phyloP scores from a whole-genome alignment of 2,888 invertebrate genomes.

The Tachina lurida region DNA sequence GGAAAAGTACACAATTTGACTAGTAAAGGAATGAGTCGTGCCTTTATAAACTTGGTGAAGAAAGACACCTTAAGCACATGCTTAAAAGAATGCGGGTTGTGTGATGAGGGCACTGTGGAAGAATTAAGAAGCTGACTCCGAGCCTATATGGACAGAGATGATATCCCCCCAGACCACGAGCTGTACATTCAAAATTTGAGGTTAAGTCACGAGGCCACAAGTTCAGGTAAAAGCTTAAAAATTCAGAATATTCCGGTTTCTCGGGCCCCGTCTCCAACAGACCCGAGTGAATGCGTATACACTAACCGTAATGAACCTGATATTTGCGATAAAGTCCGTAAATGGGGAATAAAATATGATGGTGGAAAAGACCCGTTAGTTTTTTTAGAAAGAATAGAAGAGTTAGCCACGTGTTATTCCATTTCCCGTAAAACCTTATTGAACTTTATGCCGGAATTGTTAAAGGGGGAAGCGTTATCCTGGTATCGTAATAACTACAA shows the following conservation, averaged over 20 bases:
- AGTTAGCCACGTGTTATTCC: slow-evolving; percentile 6
- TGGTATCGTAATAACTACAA: too few relatives aligned
- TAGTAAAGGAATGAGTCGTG: background rate
- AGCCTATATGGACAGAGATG: background rate
- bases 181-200: slow-evolving; percentile 7
- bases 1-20: background rate
- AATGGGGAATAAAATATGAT: slow-evolving; percentile 10
- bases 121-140: background rate
- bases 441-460: too few relatives aligned
- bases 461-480: too few relatives aligned
- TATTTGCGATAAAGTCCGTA: background rate
- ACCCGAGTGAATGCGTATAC: background rate
- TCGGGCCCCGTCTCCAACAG: background rate
- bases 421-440: background rate
- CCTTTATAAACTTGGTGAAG: slow-evolving; percentile 10
- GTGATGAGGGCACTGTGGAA: background rate
- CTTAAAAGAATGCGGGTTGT: too few relatives aligned
- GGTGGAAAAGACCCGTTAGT: background rate
- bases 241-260: background rate
- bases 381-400: slow-evolving; percentile 12
- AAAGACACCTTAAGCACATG: slow-evolving; percentile 4
- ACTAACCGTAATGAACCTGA: background rate
- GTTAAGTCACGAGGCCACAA: too few relatives aligned
- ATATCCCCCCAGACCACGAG: slow-evolving; percentile 3
- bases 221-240: background rate